A percentile compares a stretch with the other conserved stretches of the same genome.
Evolutionary conservation across 1,140 invertebrate genomes (phyloP).

Genomic region (Homalodisca vitripennis): DNA sequence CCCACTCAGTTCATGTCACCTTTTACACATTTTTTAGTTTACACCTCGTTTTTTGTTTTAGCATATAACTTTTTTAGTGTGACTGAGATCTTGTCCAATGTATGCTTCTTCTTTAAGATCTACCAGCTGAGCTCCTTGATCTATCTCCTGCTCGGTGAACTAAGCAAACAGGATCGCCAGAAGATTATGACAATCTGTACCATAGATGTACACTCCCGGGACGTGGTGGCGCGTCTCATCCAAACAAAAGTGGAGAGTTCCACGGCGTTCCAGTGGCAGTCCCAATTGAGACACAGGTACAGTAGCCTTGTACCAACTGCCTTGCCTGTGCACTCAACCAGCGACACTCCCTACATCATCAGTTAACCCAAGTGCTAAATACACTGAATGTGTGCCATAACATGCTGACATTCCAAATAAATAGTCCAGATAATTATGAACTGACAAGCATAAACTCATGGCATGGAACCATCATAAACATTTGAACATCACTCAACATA

Average conservation of each 20-base stretch:
- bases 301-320: background rate
- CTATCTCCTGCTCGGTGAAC: constrained; percentile 81
- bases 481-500: too few species aligned
- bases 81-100: background rate
- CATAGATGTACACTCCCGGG: constrained; percentile 93
- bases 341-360: too few species aligned
- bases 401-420: too few species aligned
- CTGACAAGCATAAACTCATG: too few species aligned
- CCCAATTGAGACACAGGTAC: constrained; percentile 80
- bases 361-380: too few species aligned
- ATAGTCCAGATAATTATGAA: too few species aligned
- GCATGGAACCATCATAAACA: too few species aligned
- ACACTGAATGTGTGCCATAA: too few species aligned
- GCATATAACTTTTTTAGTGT: too few species aligned
- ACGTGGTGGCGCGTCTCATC: constrained; percentile 91
- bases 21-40: too few species aligned
- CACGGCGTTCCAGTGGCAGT: constrained; percentile 94
- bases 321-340: background rate
- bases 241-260: constrained; percentile 87
- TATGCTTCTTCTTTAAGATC: constrained; percentile 50
- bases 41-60: too few species aligned
- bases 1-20: too few species aligned
- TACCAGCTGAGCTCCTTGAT: constrained; percentile 89
- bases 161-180: constrained; percentile 87
- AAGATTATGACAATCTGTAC: constrained; percentile 99